Conservation (phyloP, 92 coral and sea anemone genomes). For the Palythoa grandis region DNA sequence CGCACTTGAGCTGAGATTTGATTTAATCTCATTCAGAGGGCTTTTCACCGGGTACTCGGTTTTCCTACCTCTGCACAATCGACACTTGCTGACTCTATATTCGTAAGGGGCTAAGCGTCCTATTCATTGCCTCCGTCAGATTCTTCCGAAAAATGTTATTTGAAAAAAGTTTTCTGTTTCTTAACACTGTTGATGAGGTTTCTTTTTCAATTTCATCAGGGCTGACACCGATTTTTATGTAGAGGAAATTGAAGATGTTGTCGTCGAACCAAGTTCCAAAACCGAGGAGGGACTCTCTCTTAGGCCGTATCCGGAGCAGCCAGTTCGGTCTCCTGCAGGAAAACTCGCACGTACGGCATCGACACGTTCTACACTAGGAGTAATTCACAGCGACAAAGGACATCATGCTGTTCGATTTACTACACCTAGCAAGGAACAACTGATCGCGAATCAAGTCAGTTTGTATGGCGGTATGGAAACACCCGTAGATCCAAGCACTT, state of each 20-base stretch:
- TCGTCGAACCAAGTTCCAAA: constrained; percentile 4
- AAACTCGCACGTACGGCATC: constrained; percentile 14
- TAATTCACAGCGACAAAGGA: constrained; percentile 39
- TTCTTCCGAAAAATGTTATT: too few relatives aligned
- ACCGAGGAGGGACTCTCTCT: constrained; percentile 20
- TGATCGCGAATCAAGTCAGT: constrained; percentile 15
- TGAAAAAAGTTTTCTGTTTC: neutral
- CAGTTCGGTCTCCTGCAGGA: neutral
- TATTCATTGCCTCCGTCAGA: too few relatives aligned
- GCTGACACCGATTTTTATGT: constrained; percentile 1
- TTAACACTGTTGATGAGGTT: neutral
- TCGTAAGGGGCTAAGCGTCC: too few relatives aligned
- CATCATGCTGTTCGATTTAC: constrained; percentile 20
- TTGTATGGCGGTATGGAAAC: constrained; percentile 7
- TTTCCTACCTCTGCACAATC: too few relatives aligned
- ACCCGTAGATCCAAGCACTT: neutral
- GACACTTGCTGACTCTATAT: too few relatives aligned
- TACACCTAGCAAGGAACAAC: constrained; percentile 6
- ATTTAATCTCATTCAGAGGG: too few relatives aligned
- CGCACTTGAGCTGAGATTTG: too few relatives aligned
- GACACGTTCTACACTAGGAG: constrained; percentile 29
- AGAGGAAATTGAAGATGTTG: constrained; percentile 10
- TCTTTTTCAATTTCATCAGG: neutral
- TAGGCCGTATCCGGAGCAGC: constrained; percentile 1
- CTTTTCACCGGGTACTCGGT: too few relatives aligned